Evolutionary conservation across 2,797 vertebrate species (phyloP), one percentile per base, ranked within the genome.

Genomic region (Miichthys miiuy): DNA sequence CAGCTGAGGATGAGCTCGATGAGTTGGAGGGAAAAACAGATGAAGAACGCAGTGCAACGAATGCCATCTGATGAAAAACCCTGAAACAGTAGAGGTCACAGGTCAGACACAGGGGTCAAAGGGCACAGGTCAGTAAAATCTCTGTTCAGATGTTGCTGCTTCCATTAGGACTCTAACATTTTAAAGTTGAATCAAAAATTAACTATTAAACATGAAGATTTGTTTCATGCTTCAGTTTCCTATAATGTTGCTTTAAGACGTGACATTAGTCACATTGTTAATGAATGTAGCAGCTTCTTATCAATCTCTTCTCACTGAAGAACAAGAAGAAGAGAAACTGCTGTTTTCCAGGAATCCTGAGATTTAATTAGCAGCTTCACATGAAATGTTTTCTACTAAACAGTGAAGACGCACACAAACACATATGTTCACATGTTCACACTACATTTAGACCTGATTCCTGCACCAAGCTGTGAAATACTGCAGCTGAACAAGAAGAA

Each of bases 1-100:
- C 96, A 97, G 88, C 95, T 95, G 52, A 97, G 87, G 57, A 95
- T 61, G 1, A 97, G 88, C 61, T 96, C 90, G 1, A 81, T 86
- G 52, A 94, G 62, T 66, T 96, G 94, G 34, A 97, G 88, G 18
- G 54, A 85, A 68, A 93, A 91, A 74, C 93, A 94, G 75, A 94
- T 46, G 73, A 95, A 96, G 65, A 96, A 91, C 0, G 88, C 82
- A 48, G 94, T 4, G 0, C 94, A 93, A 25, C 23, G 84, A 77
- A 95, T 82, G 1, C 25, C 60, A 1, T 95, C 93, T 0, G 85
- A 79, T 18, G 81, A 83, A 63, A 96, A 95, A 18, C 85, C 95
- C 97, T 97, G 85, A 0, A 23, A 75, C 65, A 70, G 63, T 64
- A 56, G 30, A 48, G 62, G 17, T 27, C n/a, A 65, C 38, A 63